A percentile compares a stretch with the other conserved stretches of the same genome.
phyloP scores from a whole-genome alignment of 2,113 vertebrate species.

The Neolamprologus ventralis region DNA sequence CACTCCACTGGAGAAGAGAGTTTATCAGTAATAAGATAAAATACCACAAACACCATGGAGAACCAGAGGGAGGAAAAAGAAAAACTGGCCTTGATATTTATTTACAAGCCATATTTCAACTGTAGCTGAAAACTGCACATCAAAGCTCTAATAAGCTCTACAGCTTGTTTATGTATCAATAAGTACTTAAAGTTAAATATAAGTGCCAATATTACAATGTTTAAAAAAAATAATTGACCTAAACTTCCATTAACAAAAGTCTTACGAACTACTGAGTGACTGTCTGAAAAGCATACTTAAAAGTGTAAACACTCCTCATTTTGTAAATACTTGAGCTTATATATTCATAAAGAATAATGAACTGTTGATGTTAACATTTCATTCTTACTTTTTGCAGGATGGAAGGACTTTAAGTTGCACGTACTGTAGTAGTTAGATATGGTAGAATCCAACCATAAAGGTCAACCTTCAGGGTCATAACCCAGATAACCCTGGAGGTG shows the following conservation, averaged over 20 bases:
- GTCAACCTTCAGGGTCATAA: not conserved
- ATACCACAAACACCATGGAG: not conserved
- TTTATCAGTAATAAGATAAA: constrained; percentile 21
- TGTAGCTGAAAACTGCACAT: not conserved
- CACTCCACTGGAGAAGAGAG: not conserved
- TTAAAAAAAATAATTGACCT: not conserved
- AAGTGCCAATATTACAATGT: not conserved
- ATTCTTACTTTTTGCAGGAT: not conserved
- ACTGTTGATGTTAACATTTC: not conserved
- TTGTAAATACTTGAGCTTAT: not conserved
- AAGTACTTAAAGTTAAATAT: not conserved
- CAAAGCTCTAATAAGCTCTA: not conserved
- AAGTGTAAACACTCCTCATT: not conserved
- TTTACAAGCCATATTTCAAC: not conserved
- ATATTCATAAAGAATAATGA: not conserved
- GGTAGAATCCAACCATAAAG: not conserved
- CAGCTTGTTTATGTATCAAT: not conserved
- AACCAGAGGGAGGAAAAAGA: not conserved
- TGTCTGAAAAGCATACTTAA: not conserved
- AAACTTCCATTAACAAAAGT: not conserved
- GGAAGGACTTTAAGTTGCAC: not conserved
- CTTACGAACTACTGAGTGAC: not conserved
- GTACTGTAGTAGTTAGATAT: not conserved
- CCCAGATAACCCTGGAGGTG: not conserved
- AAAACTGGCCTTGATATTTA: not conserved